These are phyloP conservation scores for Taxidea taxus DNA, from an alignment of 2,113 vertebrate species.

Conservation along the genomic window DNA sequence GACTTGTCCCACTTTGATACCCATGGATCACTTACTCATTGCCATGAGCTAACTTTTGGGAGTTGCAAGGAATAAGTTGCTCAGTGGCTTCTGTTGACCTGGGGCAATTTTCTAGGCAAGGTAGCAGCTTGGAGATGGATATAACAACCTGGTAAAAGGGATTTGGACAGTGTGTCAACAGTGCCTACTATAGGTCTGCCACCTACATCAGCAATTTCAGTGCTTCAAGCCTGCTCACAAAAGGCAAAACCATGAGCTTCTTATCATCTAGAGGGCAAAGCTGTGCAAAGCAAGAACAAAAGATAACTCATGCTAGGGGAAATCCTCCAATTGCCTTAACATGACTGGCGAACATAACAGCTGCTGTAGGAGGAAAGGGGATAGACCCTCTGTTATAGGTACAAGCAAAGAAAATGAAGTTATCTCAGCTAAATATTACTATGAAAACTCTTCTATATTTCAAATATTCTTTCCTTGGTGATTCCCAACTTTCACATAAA, in stretches of 20 bases:
- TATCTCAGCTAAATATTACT: not conserved
- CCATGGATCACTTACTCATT: not conserved
- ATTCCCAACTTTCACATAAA: not conserved
- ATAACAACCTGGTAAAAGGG: not conserved
- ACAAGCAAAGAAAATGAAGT: not conserved
- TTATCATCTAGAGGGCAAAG: not conserved
- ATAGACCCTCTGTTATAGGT: not conserved
- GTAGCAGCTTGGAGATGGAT: not conserved
- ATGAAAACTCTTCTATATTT: not conserved
- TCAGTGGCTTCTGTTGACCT: not conserved
- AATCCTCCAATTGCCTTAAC: not conserved
- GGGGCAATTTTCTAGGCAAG: not conserved
- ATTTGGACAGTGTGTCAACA: accelerated
- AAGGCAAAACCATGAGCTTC: not conserved
- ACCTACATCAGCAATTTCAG: not conserved
- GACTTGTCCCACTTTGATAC: not conserved
- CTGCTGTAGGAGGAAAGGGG: not conserved
- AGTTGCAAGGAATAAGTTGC: not conserved
- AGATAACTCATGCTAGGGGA: not conserved
- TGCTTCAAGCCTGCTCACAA: not conserved
- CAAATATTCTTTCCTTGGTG: not conserved
- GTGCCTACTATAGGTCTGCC: not conserved
- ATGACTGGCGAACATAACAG: not conserved
- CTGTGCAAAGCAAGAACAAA: not conserved
- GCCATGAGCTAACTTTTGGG: not conserved